These are phyloP conservation scores for Nycticebus coucang DNA, from an alignment of 2,113 vertebrate species.

Conservation along the genomic window DNA sequence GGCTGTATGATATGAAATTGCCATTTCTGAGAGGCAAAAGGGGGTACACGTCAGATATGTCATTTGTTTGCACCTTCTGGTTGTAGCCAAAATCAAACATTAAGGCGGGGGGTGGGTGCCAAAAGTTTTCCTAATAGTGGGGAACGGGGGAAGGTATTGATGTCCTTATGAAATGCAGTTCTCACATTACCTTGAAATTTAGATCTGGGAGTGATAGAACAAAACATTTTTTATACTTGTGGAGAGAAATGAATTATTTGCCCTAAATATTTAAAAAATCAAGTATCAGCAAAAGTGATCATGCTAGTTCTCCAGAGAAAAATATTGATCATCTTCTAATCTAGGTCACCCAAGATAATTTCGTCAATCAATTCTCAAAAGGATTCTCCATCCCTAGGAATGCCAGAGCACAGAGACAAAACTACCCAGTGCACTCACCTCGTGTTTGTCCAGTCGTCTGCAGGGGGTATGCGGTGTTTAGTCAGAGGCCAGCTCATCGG, in stretches of 20 bases:
- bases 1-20: neutral
- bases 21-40: neutral
- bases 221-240: neutral
- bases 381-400: neutral
- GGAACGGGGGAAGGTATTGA: neutral
- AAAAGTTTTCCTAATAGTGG: neutral
- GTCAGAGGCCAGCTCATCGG: neutral
- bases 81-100: neutral
- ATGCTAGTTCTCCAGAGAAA: neutral
- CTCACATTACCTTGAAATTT: neutral
- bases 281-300: neutral
- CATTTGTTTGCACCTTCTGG: neutral
- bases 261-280: neutral
- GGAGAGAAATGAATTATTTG: conserved; percentile 6
- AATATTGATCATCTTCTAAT: neutral
- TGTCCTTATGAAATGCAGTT: neutral
- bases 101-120: accelerated
- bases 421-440: neutral
- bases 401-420: neutral
- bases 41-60: neutral
- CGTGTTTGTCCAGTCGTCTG: neutral
- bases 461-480: neutral
- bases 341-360: neutral
- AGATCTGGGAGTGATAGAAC: neutral
- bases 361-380: conserved; percentile 16